These are phyloP conservation scores for Tipula confusa DNA, from an alignment of 2,888 invertebrate species.

Conservation along the genomic window DNA sequence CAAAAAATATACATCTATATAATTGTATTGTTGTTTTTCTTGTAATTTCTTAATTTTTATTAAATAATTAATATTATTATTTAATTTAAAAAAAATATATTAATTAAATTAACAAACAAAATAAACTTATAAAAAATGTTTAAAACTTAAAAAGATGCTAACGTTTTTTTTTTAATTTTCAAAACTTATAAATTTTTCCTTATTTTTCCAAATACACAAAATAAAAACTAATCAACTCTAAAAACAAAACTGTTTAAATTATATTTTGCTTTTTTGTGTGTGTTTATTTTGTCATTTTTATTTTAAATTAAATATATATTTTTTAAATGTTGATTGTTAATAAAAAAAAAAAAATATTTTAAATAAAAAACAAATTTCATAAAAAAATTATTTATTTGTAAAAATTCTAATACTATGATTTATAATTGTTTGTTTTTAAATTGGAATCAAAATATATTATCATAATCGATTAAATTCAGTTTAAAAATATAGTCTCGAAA, in stretches of 20 bases:
- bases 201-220: neutral
- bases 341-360: neutral
- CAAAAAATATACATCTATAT: neutral
- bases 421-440: neutral
- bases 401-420: neutral
- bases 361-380: neutral
- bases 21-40: neutral
- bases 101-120: neutral
- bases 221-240: neutral
- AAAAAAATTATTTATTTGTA: neutral
- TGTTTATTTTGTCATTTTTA: neutral
- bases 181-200: neutral
- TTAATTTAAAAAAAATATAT: neutral
- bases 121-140: neutral
- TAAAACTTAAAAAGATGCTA: neutral
- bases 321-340: neutral
- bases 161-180: neutral
- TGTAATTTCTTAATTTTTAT: neutral
- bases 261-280: neutral
- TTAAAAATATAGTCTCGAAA: neutral
- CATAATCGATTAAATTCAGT: neutral
- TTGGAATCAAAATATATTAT: neutral
- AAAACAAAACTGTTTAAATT: neutral
- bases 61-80: neutral
- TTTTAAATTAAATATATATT: neutral